These are phyloP conservation scores for Latheticus oryzae DNA, from an alignment of 2,888 invertebrate species.

Conservation along the genomic window DNA sequence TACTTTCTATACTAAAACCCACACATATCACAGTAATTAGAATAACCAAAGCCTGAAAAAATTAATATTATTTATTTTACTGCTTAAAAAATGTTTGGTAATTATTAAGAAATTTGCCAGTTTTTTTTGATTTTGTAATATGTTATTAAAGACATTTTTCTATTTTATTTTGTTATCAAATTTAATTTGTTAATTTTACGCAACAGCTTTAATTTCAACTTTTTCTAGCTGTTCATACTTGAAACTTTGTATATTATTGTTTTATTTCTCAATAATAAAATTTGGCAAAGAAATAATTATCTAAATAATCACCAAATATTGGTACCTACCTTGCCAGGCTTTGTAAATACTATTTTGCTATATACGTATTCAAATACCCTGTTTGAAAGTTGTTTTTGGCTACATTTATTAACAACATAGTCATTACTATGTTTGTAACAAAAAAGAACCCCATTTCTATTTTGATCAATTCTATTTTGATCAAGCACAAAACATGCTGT, in stretches of 20 bases:
- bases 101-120: no score
- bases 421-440: constrained; percentile 74
- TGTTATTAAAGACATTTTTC: no score
- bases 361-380: constrained; percentile 72
- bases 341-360: constrained; percentile 74
- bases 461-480: constrained; percentile 71
- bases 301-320: not conserved
- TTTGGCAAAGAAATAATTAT: no score
- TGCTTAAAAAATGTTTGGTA: no score
- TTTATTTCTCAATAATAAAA: no score
- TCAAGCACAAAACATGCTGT: constrained; percentile 82
- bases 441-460: constrained; percentile 75
- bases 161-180: no score
- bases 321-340: constrained; percentile 72
- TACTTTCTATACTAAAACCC: constrained; percentile 73
- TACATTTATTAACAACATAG: constrained; percentile 67
- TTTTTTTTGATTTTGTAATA: no score
- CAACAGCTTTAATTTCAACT: no score
- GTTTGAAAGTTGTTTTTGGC: constrained; percentile 70
- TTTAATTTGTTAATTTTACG: no score
- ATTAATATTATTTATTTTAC: no score
- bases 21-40: constrained; percentile 71
- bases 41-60: constrained; percentile 69
- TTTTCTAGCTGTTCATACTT: no score
- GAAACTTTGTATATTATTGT: no score